Conservation (phyloP, 2,888 invertebrate species). For the Escarpia spicata region DNA sequence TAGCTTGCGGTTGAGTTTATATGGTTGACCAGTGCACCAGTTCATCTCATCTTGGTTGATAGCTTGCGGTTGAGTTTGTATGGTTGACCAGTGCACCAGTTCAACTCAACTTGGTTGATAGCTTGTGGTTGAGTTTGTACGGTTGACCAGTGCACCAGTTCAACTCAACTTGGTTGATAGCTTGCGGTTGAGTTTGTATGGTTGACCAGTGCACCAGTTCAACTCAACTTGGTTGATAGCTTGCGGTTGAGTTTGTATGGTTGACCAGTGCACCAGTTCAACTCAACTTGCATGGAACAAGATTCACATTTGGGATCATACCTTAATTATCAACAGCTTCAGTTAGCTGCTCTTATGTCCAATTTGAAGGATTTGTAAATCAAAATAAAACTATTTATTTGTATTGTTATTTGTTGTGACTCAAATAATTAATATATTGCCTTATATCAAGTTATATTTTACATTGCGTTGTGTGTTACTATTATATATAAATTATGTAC, state of each 20-base stretch:
- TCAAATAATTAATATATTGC: too few relatives aligned
- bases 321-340: not conserved
- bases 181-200: not conserved
- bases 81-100: not conserved
- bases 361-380: not conserved
- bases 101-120: not conserved
- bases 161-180: not conserved
- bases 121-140: not conserved
- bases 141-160: not conserved
- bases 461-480: not conserved
- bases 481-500: not conserved
- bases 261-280: too few relatives aligned
- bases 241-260: too few relatives aligned
- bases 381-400: too few relatives aligned
- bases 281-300: not conserved
- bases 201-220: not conserved
- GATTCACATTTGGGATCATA: not conserved
- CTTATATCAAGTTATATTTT: too few relatives aligned
- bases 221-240: not conserved
- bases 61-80: not conserved
- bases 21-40: not conserved
- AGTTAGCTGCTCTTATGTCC: not conserved
- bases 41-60: not conserved
- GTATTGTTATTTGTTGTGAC: too few relatives aligned
- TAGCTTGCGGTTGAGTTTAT: not conserved